phyloP scores from a whole-genome alignment of 2,888 invertebrate species.

The Sinopyrophorus schimmeli region DNA sequence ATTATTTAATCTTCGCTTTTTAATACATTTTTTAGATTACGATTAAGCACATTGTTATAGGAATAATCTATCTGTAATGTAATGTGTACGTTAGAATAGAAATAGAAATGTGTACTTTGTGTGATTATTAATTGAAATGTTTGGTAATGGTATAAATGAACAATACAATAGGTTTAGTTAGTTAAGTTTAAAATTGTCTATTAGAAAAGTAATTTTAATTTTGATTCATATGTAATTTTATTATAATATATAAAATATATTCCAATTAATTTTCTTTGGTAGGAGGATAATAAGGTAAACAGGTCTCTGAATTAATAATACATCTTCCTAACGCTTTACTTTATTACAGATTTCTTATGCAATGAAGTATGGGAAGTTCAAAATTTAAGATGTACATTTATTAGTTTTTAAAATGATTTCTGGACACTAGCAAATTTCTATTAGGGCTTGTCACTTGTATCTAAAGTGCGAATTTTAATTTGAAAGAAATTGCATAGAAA shows the following conservation, averaged over 20 bases:
- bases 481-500: too few relatives aligned
- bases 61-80: constrained; percentile 13
- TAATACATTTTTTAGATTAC: constrained; percentile 17
- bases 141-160: constrained; percentile 39
- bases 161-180: constrained; percentile 27
- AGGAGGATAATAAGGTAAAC: too few relatives aligned
- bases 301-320: too few relatives aligned
- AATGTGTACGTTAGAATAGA: constrained; percentile 40
- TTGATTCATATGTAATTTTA: constrained; percentile 35
- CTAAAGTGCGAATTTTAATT: too few relatives aligned
- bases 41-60: constrained; percentile 20
- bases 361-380: too few relatives aligned
- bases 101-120: constrained; percentile 42
- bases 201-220: constrained; percentile 38
- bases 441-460: too few relatives aligned
- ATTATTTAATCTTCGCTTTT: constrained; percentile 22
- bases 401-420: too few relatives aligned
- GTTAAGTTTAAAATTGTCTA: constrained; percentile 39
- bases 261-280: too few relatives aligned
- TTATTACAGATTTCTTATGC: too few relatives aligned
- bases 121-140: constrained; percentile 38
- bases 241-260: constrained; percentile 40
- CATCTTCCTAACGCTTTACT: too few relatives aligned
- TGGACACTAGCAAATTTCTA: too few relatives aligned
- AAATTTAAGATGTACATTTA: too few relatives aligned